These are phyloP conservation scores for Melinaea menophilus DNA, from an alignment of 2,888 invertebrate genomes.

Conservation along the genomic window DNA sequence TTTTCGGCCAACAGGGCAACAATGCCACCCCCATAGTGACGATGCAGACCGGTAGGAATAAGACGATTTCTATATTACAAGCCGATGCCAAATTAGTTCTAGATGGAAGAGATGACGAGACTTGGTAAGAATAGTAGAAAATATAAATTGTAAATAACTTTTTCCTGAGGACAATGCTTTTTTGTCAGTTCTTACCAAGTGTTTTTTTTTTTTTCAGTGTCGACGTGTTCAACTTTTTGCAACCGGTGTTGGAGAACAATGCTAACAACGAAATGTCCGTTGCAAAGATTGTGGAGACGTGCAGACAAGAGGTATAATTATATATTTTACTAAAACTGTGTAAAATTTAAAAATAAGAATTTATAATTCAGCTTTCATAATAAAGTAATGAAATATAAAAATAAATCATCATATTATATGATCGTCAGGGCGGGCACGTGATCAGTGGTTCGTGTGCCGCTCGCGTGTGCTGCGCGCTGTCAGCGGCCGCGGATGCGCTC, in stretches of 20 bases:
- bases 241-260: constrained; percentile 82
- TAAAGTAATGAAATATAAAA: no score
- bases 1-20: constrained; percentile 90
- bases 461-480: constrained; percentile 92
- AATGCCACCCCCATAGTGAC: constrained; percentile 81
- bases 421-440: constrained; percentile 68
- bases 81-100: constrained; percentile 76
- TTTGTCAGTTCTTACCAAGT: background rate
- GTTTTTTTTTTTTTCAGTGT: constrained; percentile 73
- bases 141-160: constrained; percentile 5
- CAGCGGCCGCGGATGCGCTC: constrained; percentile 93
- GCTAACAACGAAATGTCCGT: constrained; percentile 81
- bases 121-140: constrained; percentile 77
- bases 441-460: constrained; percentile 89
- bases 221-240: constrained; percentile 90
- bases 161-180: background rate
- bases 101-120: constrained; percentile 82
- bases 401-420: no score
- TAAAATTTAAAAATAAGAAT: background rate
- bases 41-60: constrained; percentile 81
- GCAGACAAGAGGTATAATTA: constrained; percentile 67
- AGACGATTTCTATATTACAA: constrained; percentile 79
- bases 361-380: no score
- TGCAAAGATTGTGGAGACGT: constrained; percentile 82
- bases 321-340: background rate